These are phyloP conservation scores for Athene noctua DNA, from an alignment of 2,113 vertebrate species.

Conservation along the genomic window DNA sequence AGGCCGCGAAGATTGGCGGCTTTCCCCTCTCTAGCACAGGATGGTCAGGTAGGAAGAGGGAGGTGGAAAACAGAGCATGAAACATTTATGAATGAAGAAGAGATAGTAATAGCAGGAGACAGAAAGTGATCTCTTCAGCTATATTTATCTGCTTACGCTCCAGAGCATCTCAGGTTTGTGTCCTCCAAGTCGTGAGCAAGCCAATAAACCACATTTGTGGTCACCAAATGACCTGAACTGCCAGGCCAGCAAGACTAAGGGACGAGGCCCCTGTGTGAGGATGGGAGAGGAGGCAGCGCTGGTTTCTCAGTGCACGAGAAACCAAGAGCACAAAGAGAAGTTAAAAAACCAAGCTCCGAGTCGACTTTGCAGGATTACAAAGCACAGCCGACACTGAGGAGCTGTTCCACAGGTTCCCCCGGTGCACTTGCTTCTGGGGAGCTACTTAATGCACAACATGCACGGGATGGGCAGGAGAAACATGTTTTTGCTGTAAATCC, in stretches of 20 bases:
- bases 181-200: background rate
- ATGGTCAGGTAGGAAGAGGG: background rate
- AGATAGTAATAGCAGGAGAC: background rate
- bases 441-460: rapidly evolving
- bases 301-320: background rate
- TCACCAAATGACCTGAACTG: background rate
- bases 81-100: background rate
- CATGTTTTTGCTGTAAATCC: rapidly evolving
- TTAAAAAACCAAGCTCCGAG: rapidly evolving
- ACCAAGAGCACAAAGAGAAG: background rate
- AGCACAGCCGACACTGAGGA: rapidly evolving
- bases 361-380: background rate
- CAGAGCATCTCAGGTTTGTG: background rate
- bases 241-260: background rate
- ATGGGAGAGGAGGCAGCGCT: background rate
- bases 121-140: background rate
- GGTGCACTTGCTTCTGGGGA: background rate
- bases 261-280: background rate
- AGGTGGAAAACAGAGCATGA: background rate
- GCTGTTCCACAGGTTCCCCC: background rate
- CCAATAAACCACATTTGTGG: background rate
- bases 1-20: background rate
- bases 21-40: background rate
- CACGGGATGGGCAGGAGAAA: background rate
- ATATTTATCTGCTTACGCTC: background rate